A percentile compares a stretch with the other conserved stretches of the same genome.
Conservation (phyloP, 2,113 vertebrate species). For the Eurystomus gularis region DNA sequence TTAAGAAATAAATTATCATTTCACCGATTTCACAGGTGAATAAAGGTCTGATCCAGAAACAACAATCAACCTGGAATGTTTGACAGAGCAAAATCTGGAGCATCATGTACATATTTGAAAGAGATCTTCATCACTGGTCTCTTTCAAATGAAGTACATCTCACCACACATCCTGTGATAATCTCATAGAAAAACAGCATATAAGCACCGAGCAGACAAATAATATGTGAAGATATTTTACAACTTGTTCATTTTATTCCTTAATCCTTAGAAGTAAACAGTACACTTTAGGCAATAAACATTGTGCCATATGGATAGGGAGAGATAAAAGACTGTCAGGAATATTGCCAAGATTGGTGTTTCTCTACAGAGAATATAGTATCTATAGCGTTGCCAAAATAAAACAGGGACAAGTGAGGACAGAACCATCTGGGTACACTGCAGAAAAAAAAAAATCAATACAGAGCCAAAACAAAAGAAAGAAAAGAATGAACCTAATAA, state of each 20-base stretch:
- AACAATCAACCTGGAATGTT: neutral
- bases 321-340: slow-evolving; percentile 36
- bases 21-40: neutral
- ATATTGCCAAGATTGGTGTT: slow-evolving; percentile 19
- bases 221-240: neutral
- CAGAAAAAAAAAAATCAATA: neutral
- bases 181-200: neutral
- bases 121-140: neutral
- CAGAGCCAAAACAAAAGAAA: neutral
- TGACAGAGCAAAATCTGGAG: neutral
- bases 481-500: neutral
- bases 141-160: neutral
- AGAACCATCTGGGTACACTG: neutral
- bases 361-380: slow-evolving; percentile 6
- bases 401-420: slow-evolving; percentile 17
- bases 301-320: slow-evolving; percentile 11
- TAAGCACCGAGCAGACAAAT: neutral
- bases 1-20: neutral
- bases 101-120: neutral
- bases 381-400: slow-evolving; percentile 20
- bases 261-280: slow-evolving; percentile 11
- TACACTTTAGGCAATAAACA: slow-evolving; percentile 15
- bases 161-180: neutral
- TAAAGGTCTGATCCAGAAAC: neutral
- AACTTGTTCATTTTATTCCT: slow-evolving; percentile 1